Conservation (phyloP, 2,797 vertebrate species). For the Erethizon dorsatum region DNA sequence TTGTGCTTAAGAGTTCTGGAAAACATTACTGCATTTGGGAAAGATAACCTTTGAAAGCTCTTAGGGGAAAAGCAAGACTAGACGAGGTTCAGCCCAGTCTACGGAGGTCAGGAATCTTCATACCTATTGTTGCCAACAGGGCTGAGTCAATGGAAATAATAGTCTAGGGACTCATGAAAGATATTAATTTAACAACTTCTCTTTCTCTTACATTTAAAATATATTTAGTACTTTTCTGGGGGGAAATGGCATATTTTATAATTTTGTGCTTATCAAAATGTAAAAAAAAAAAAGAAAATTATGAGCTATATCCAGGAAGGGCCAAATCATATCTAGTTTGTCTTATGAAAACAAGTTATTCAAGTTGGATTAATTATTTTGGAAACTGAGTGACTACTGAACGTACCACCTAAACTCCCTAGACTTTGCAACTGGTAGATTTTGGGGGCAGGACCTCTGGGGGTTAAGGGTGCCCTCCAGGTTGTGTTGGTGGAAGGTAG, state of each 20-base stretch:
- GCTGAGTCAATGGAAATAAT: not conserved
- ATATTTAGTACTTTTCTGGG: slow-evolving; percentile 35
- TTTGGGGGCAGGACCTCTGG: not conserved
- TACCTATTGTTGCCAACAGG: not conserved
- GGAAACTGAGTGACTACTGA: not conserved
- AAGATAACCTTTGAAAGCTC: not conserved
- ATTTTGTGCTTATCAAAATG: slow-evolving; percentile 59
- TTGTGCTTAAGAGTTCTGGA: not conserved
- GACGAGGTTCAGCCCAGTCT: not conserved
- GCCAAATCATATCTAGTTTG: slow-evolving; percentile 39
- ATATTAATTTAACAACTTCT: slow-evolving; percentile 1
- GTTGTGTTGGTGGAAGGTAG: not conserved
- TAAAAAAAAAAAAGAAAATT: not conserved
- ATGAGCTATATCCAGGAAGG: not conserved
- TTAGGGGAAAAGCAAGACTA: not conserved
- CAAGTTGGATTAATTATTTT: not conserved
- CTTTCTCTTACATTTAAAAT: slow-evolving; percentile 46
- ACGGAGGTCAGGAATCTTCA: not conserved
- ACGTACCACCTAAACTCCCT: not conserved
- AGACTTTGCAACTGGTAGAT: not conserved
- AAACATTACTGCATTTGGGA: slow-evolving; percentile 25
- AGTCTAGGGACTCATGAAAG: not conserved
- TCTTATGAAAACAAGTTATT: not conserved
- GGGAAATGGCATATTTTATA: slow-evolving; percentile 38
- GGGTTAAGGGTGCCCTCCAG: not conserved